Conservation (phyloP, 2,797 vertebrate species). For the Pipistrellus pipistrellus region DNA sequence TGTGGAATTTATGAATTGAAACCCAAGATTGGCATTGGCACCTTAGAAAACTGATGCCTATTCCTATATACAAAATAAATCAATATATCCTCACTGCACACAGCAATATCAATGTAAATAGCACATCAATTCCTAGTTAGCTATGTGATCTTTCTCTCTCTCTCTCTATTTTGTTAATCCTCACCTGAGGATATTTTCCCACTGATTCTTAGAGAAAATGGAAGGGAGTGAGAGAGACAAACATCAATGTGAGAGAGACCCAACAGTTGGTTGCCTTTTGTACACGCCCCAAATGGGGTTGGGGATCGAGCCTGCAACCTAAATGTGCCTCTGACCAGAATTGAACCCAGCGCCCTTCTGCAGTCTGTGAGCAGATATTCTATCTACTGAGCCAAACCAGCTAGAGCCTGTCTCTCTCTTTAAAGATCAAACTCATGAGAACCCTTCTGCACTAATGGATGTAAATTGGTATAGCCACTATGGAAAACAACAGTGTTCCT, state of each 20-base stretch:
- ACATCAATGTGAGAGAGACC: too few species aligned
- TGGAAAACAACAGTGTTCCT: neutral
- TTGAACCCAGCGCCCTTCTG: too few species aligned
- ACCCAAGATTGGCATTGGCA: neutral
- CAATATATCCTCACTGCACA: neutral
- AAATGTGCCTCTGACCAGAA: too few species aligned
- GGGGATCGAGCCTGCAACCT: too few species aligned
- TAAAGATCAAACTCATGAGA: slow-evolving; percentile 53
- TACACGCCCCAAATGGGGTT: too few species aligned
- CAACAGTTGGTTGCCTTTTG: too few species aligned
- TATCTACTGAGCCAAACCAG: too few species aligned
- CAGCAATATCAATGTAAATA: neutral
- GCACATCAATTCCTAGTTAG: slow-evolving; percentile 45
- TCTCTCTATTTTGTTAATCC: neutral
- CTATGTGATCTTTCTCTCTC: neutral
- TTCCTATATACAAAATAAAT: slow-evolving; percentile 23
- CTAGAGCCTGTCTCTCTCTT: neutral
- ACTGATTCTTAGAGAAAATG: too few species aligned
- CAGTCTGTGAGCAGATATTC: too few species aligned
- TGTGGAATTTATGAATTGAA: slow-evolving; percentile 40
- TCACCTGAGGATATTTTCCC: too few species aligned
- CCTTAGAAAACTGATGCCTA: neutral
- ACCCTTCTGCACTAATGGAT: neutral
- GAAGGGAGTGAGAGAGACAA: too few species aligned
- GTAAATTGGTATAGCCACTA: neutral